Conservation (phyloP, 2,113 vertebrate genomes). For the Ovibos moschatus region DNA sequence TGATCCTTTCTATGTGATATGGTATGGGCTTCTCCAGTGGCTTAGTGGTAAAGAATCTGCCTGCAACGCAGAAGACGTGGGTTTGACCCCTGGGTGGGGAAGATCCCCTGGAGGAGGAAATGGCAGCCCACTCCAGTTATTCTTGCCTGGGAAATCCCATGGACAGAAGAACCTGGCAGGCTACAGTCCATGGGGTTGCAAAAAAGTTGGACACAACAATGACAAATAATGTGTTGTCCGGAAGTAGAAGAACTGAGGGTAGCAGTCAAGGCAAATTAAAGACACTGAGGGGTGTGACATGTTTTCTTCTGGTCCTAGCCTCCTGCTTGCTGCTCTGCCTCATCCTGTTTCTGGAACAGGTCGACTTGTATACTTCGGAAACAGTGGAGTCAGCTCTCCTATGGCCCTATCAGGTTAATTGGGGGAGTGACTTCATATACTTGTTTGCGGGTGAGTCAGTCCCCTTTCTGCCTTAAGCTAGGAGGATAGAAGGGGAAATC, state of each 20-base stretch:
- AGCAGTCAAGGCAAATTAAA: neutral
- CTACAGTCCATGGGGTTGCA: neutral
- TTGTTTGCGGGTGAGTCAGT: constrained; percentile 53
- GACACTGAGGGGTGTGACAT: neutral
- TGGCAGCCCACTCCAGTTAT: neutral
- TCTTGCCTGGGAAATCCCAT: neutral
- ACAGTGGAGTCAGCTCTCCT: constrained; percentile 41
- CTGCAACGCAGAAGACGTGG: neutral
- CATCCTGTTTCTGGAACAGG: constrained; percentile 58
- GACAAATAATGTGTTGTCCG: neutral
- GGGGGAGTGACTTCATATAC: constrained; percentile 52
- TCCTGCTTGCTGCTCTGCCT: constrained; percentile 62
- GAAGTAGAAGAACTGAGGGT: neutral
- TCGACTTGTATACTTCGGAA: constrained; percentile 13
- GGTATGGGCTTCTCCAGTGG: neutral
- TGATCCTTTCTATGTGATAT: neutral
- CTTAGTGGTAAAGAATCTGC: neutral
- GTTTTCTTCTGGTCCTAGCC: constrained; percentile 53
- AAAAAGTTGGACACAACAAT: neutral
- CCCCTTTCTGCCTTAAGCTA: neutral
- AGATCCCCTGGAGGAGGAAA: neutral
- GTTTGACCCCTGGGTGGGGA: neutral
- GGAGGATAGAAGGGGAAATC: neutral
- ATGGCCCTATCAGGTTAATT: constrained; percentile 59
- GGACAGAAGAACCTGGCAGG: neutral